A percentile compares a stretch with the other conserved stretches of the same genome.
phyloP scores from a whole-genome alignment of 2,888 invertebrate genomes.

The Microctonus brassicae region DNA sequence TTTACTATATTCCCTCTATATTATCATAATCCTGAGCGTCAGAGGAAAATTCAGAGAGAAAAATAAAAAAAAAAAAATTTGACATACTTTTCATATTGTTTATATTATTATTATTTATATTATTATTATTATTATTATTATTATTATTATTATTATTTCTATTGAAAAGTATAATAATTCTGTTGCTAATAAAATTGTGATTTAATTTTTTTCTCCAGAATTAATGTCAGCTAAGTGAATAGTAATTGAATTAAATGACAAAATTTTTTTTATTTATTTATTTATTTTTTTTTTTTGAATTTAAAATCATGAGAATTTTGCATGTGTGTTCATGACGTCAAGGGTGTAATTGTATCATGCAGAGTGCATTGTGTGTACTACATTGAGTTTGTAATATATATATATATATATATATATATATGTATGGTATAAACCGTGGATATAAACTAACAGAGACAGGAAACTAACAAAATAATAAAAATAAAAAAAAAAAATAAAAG shows the following conservation, averaged over 20 bases:
- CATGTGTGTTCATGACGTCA: background rate
- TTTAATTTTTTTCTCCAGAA: background rate
- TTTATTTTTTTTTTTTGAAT: background rate
- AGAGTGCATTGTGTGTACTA: conserved; percentile 11
- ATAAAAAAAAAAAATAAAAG: too few relatives aligned
- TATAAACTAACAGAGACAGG: conserved; percentile 2
- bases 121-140: background rate
- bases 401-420: too few relatives aligned
- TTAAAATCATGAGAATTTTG: too few relatives aligned
- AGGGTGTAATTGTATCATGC: conserved; percentile 19
- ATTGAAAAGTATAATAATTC: too few relatives aligned
- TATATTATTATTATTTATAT: background rate
- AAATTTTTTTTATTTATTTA: background rate
- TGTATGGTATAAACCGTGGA: background rate
- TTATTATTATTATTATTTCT: background rate
- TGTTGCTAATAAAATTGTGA: background rate
- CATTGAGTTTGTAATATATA: background rate
- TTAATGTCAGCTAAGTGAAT: too few relatives aligned
- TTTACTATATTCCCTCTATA: conserved; percentile 11
- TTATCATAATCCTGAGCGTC: conserved; percentile 28
- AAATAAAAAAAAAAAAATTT: background rate
- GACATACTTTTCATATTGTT: background rate
- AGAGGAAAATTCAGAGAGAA: background rate
- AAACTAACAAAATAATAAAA: too few relatives aligned
- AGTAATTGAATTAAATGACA: too few relatives aligned